Percentiles rank a stretch among this genome's conserved stretches.
phyloP scores from a whole-genome alignment of 2,113 vertebrate species.

The Todiramphus saurophagus region DNA sequence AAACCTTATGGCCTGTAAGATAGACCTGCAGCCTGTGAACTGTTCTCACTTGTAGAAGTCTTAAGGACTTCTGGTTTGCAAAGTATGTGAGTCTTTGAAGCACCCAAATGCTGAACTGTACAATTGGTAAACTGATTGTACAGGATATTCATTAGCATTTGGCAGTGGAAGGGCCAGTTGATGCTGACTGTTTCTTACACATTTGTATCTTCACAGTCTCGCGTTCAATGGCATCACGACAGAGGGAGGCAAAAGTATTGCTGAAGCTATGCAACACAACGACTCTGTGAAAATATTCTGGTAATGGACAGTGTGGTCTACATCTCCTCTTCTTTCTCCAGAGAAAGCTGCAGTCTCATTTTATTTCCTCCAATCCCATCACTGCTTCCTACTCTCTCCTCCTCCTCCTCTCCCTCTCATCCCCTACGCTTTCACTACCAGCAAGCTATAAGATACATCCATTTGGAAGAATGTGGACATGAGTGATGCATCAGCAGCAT shows the following conservation, averaged over 20 bases:
- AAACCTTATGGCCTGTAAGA: neutral
- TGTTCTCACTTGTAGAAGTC: neutral
- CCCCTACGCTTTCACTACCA: neutral
- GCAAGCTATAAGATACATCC: neutral
- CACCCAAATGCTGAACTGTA: neutral
- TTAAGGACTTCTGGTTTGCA: neutral
- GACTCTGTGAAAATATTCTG: slow-evolving; percentile 85
- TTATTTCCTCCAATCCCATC: neutral
- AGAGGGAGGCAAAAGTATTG: slow-evolving; percentile 83
- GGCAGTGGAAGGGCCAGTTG: neutral
- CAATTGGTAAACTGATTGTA: neutral
- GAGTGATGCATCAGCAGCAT: neutral
- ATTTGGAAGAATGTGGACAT: neutral
- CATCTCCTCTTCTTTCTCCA: neutral
- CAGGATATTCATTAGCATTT: neutral
- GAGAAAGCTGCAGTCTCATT: neutral
- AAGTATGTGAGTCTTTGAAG: neutral
- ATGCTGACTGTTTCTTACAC: neutral
- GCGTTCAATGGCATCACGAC: slow-evolving; percentile 88
- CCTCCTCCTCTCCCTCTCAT: neutral
- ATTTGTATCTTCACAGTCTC: slow-evolving; percentile 74
- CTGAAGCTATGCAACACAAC: slow-evolving; percentile 84
- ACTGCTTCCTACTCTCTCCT: neutral
- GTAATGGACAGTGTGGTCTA: slow-evolving; percentile 64
- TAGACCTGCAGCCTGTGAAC: neutral